phyloP scores from a whole-genome alignment of 1,140 invertebrate species.

The Trichogramma pretiosum region DNA sequence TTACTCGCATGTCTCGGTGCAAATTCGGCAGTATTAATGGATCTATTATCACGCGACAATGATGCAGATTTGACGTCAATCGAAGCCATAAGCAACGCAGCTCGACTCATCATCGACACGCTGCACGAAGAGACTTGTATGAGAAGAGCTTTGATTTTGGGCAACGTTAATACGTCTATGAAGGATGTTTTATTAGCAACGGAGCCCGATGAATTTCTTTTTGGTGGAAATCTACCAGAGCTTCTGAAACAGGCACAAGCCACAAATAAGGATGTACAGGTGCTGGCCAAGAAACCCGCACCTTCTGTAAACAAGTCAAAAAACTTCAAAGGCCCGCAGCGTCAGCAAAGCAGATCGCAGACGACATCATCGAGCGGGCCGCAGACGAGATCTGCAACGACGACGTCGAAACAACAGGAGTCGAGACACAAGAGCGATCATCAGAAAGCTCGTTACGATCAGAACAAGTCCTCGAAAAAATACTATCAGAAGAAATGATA shows the following conservation, averaged over 20 bases:
- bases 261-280: not conserved
- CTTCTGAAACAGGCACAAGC: not conserved
- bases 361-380: not conserved
- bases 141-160: slow-evolving; percentile 17
- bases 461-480: not conserved
- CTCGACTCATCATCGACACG: slow-evolving; percentile 17
- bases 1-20: slow-evolving; percentile 1
- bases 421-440: no score
- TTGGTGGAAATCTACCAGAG: slow-evolving; percentile 12
- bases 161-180: slow-evolving; percentile 14
- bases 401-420: not conserved
- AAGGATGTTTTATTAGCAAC: slow-evolving; percentile 7
- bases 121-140: slow-evolving; percentile 23
- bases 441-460: not conserved
- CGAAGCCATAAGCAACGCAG: slow-evolving; percentile 15
- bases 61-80: not conserved
- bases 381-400: not conserved
- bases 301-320: not conserved
- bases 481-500: not conserved
- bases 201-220: slow-evolving; percentile 8
- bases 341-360: not conserved
- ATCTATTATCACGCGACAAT: not conserved
- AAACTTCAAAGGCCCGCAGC: not conserved
- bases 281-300: not conserved
- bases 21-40: not conserved